Conservation (phyloP, 1,140 invertebrate species). For the Nixonia krombeini region DNA sequence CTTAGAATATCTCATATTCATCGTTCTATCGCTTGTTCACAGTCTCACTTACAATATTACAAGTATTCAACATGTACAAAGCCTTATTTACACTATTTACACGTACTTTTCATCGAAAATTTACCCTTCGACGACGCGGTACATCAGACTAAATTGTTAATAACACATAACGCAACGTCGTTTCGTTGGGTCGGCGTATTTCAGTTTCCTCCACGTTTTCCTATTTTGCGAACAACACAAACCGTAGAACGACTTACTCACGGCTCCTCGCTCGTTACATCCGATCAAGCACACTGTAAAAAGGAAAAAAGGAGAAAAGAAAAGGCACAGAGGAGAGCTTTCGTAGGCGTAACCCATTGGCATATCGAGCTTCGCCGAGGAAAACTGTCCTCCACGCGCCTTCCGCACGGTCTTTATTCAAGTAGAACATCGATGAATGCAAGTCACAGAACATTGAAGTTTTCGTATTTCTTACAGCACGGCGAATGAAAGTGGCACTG, state of each 20-base stretch:
- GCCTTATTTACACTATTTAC: slow-evolving; percentile 71
- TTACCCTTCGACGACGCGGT: slow-evolving; percentile 41
- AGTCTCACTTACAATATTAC: slow-evolving; percentile 64
- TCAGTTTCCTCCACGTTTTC: neutral
- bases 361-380: too few relatives aligned
- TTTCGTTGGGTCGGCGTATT: slow-evolving; percentile 3
- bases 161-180: slow-evolving; percentile 9
- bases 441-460: neutral
- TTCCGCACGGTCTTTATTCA: neutral
- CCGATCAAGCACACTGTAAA: neutral
- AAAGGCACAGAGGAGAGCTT: too few relatives aligned
- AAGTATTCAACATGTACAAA: slow-evolving; percentile 72
- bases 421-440: neutral
- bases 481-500: too few relatives aligned
- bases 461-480: neutral
- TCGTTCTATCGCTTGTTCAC: slow-evolving; percentile 46
- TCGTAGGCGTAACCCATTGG: too few relatives aligned
- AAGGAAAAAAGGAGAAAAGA: neutral
- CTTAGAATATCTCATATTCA: slow-evolving; percentile 55
- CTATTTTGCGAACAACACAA: neutral
- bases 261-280: neutral
- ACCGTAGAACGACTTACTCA: neutral
- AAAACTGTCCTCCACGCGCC: too few relatives aligned
- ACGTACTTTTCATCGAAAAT: slow-evolving; percentile 34
- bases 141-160: slow-evolving; percentile 32